Conservation (phyloP, 2,888 invertebrate species). For the Drosophila mulleri region DNA sequence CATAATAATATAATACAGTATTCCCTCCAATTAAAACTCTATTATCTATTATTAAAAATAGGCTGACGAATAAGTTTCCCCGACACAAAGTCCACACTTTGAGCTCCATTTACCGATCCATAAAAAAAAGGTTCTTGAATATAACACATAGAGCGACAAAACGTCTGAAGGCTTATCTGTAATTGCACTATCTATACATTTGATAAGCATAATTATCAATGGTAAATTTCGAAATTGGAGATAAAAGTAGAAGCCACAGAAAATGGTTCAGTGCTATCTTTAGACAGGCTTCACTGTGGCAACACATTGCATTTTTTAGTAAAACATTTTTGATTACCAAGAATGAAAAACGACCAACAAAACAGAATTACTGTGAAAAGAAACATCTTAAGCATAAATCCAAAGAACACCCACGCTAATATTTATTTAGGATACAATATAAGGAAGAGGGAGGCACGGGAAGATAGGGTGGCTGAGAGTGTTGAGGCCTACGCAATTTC, state of each 20-base stretch:
- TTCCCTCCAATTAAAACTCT: background rate
- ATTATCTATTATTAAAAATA: background rate
- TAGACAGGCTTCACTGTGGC: conserved; percentile 7
- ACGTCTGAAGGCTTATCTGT: conserved; percentile 15
- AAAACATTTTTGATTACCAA: conserved; percentile 10
- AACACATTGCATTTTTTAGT: background rate
- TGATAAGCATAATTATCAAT: conserved; percentile 29
- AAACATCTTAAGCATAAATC: conserved; percentile 8
- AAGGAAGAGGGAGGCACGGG: background rate
- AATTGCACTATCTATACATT: conserved; percentile 9
- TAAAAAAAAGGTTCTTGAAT: background rate
- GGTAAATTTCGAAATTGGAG: background rate
- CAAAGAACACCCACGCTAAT: conserved; percentile 20
- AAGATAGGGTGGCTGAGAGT: background rate
- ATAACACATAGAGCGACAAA: background rate
- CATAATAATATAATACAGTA: background rate
- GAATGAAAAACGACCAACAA: background rate
- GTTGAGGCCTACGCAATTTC: conserved; percentile 15
- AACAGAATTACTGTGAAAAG: conserved; percentile 4
- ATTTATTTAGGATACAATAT: conserved; percentile 14
- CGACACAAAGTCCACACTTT: conserved; percentile 6
- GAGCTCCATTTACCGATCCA: background rate
- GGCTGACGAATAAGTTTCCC: background rate
- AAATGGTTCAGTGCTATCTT: background rate
- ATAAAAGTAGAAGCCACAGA: conserved; percentile 1